phyloP scores from a whole-genome alignment of 2,113 vertebrate species.

The Origma solitaria region DNA sequence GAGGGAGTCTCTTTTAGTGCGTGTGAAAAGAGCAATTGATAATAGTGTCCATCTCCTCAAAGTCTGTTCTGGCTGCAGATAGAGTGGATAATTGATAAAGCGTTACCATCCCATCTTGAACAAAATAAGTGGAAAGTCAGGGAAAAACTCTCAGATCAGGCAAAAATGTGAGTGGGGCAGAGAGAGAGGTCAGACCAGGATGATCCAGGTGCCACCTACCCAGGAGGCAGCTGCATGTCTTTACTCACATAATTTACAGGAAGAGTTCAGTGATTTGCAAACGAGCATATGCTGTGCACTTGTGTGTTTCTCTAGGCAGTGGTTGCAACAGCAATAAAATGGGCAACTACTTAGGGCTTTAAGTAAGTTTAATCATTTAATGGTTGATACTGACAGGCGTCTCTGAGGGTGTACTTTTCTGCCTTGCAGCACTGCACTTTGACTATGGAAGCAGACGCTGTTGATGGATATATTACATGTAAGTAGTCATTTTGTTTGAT shows the following conservation, averaged over 20 bases:
- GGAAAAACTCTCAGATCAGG: background rate
- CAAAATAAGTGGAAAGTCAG: background rate
- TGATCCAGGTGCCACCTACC: conserved; percentile 28
- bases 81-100: conserved; percentile 42
- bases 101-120: background rate
- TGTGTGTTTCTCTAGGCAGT: conserved; percentile 66
- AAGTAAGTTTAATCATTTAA: conserved; percentile 71
- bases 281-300: conserved; percentile 53
- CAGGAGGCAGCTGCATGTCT: conserved; percentile 54
- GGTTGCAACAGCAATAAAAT: conserved; percentile 64
- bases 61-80: conserved; percentile 38
- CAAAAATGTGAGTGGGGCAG: background rate
- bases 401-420: conserved; percentile 72
- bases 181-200: background rate
- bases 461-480: conserved; percentile 89
- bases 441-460: conserved; percentile 90
- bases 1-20: conserved; percentile 39
- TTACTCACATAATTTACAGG: conserved; percentile 59
- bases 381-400: conserved; percentile 62
- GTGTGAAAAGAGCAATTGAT: conserved; percentile 64
- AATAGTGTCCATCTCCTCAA: conserved; percentile 26
- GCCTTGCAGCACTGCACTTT: conserved; percentile 84
- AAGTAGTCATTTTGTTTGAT: conserved; percentile 77
- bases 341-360: conserved; percentile 66
- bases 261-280: conserved; percentile 67